Conservation (phyloP, 1,140 invertebrate species). For the Pogonomyrmex barbatus region DNA sequence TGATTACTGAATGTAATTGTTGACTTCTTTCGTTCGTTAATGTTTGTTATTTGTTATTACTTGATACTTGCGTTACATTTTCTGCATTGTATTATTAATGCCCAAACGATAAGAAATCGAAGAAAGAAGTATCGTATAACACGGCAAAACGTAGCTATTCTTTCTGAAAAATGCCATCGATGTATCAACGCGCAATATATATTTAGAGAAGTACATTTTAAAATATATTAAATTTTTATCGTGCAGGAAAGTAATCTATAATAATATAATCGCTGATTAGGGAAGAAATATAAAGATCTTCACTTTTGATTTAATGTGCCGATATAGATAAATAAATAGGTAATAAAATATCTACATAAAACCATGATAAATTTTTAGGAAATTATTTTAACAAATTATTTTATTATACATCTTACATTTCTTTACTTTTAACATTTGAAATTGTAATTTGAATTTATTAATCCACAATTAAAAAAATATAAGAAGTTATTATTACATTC, state of each 20-base stretch:
- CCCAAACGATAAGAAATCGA: not conserved
- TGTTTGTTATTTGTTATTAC: conserved; percentile 13
- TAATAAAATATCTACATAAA: conserved; percentile 34
- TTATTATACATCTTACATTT: not conserved
- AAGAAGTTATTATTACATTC: not conserved
- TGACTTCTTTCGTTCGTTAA: conserved; percentile 36
- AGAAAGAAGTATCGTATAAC: not conserved
- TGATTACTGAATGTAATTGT: conserved; percentile 4
- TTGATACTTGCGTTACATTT: not conserved
- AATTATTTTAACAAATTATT: conserved; percentile 12
- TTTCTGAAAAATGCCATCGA: not conserved
- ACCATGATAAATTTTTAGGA: conserved; percentile 11
- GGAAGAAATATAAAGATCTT: conserved; percentile 15
- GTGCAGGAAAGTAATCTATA: conserved; percentile 17
- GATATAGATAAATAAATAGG: conserved; percentile 39
- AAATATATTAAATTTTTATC: conserved; percentile 44
- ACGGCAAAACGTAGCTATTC: not conserved
- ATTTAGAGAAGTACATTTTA: conserved; percentile 31
- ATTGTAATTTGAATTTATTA: not conserved
- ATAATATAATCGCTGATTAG: conserved; percentile 25
- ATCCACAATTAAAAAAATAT: not conserved
- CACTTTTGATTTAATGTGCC: conserved; percentile 31
- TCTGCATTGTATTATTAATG: not conserved
- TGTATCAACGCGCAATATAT: conserved; percentile 34
- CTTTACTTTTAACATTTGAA: not conserved